Percentiles rank a stretch among this genome's conserved stretches.
These are phyloP conservation scores for Tragelaphus buxtoni DNA, from an alignment of 2,113 vertebrate genomes.

Conservation along the genomic window DNA sequence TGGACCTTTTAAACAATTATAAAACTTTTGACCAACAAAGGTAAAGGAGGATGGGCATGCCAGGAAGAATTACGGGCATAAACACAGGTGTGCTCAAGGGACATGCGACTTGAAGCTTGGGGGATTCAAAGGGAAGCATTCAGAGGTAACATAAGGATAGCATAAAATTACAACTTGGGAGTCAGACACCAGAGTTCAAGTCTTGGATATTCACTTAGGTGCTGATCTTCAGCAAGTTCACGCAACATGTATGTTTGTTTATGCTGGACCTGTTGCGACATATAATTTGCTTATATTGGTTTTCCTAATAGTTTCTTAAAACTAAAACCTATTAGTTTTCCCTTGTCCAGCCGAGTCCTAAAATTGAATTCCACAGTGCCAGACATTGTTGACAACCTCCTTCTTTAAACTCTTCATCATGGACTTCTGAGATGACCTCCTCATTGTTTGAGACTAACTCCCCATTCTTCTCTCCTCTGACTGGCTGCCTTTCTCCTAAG, in stretches of 20 bases:
- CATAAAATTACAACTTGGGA: background rate
- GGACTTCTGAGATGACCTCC: background rate
- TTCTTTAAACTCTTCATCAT: background rate
- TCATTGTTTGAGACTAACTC: background rate
- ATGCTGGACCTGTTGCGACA: background rate
- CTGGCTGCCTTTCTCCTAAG: background rate
- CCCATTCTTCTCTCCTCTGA: background rate
- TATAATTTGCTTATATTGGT: background rate
- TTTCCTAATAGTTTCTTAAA: too few species aligned
- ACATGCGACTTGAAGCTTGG: background rate
- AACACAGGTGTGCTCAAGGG: too few species aligned
- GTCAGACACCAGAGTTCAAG: background rate
- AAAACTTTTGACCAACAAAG: background rate
- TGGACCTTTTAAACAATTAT: background rate
- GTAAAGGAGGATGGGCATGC: background rate
- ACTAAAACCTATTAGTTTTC: background rate
- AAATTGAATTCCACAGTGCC: background rate
- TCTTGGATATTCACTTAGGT: too few species aligned
- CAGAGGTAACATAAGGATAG: background rate
- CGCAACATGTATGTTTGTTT: accelerated
- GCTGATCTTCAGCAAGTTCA: background rate
- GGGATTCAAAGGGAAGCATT: background rate
- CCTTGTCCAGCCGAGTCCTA: background rate
- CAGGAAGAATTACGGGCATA: background rate
- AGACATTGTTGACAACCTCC: background rate